Evolutionary conservation across 2,888 invertebrate genomes (phyloP).

Genomic region (Geotrupes spiniger): DNA sequence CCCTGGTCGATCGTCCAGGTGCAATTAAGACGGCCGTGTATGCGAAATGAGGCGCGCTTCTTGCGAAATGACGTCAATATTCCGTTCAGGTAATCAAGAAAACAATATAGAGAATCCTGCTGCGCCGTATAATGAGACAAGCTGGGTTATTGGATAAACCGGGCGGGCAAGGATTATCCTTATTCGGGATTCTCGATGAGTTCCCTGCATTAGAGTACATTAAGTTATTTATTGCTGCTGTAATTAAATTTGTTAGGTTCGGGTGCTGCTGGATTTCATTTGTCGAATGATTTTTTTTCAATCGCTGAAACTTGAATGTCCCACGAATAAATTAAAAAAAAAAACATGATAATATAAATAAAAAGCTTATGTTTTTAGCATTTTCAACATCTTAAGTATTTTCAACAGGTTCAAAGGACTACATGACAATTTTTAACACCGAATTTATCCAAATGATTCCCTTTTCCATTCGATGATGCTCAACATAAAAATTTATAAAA

Average conservation of each 20-base stretch:
- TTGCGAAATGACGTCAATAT: slow-evolving; percentile 17
- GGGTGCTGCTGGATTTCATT: background rate
- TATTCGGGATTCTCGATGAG: slow-evolving; percentile 37
- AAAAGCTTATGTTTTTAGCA: too few relatives aligned
- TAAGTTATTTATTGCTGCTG: slow-evolving; percentile 34
- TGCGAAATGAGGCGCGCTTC: slow-evolving; percentile 10
- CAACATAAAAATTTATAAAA: too few relatives aligned
- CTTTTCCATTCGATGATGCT: too few relatives aligned
- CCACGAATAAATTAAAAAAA: too few relatives aligned
- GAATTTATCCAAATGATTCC: too few relatives aligned
- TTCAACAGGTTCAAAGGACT: too few relatives aligned
- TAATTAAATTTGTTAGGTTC: slow-evolving; percentile 29
- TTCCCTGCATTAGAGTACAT: slow-evolving; percentile 29
- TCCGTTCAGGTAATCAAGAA: slow-evolving; percentile 50
- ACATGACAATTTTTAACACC: too few relatives aligned
- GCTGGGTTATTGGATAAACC: slow-evolving; percentile 39
- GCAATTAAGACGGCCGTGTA: background rate
- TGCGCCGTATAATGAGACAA: slow-evolving; percentile 48
- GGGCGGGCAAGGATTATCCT: slow-evolving; percentile 42
- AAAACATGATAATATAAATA: too few relatives aligned
- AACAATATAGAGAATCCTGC: slow-evolving; percentile 52
- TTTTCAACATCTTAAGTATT: too few relatives aligned
- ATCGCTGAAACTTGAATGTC: too few relatives aligned
- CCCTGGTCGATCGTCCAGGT: slow-evolving; percentile 7
- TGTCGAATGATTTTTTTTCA: background rate